Percentiles rank a stretch among this genome's conserved stretches.
These are phyloP conservation scores for Apamea sordens DNA, from an alignment of 2,888 invertebrate genomes.

Conservation along the genomic window DNA sequence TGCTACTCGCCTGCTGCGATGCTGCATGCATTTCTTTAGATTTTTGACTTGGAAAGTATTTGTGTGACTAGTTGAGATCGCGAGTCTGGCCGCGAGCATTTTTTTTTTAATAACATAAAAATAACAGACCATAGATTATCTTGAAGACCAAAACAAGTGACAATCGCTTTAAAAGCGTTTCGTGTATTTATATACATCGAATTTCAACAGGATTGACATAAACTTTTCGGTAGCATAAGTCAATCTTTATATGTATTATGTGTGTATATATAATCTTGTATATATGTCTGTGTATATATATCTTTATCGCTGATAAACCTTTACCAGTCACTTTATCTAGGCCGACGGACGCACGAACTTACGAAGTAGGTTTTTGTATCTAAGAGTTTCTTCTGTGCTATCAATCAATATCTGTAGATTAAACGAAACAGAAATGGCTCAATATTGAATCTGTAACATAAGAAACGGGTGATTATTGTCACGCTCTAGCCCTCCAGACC, in stretches of 20 bases:
- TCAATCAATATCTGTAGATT: too few relatives aligned
- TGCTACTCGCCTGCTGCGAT: neutral
- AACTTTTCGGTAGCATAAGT: too few relatives aligned
- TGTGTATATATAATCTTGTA: too few relatives aligned
- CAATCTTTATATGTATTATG: too few relatives aligned
- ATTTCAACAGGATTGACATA: neutral
- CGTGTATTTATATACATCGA: neutral
- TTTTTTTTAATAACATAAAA: neutral
- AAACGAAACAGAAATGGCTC: too few relatives aligned
- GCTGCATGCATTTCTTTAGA: slow-evolving; percentile 36
- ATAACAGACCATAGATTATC: neutral
- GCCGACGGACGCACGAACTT: neutral
- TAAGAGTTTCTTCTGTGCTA: too few relatives aligned
- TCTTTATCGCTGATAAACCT: neutral
- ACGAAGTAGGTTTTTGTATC: too few relatives aligned
- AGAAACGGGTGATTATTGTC: too few relatives aligned
- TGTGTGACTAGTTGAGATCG: slow-evolving; percentile 10
- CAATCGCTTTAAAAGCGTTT: neutral
- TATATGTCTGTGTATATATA: too few relatives aligned
- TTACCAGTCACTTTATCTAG: neutral
- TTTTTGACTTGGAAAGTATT: slow-evolving; percentile 32
- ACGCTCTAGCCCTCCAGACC: too few relatives aligned
- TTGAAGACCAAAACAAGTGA: neutral
- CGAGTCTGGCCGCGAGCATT: neutral
- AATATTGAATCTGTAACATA: too few relatives aligned